Conservation (phyloP, 2,797 vertebrate genomes). For the Acanthurus leucopareius region DNA sequence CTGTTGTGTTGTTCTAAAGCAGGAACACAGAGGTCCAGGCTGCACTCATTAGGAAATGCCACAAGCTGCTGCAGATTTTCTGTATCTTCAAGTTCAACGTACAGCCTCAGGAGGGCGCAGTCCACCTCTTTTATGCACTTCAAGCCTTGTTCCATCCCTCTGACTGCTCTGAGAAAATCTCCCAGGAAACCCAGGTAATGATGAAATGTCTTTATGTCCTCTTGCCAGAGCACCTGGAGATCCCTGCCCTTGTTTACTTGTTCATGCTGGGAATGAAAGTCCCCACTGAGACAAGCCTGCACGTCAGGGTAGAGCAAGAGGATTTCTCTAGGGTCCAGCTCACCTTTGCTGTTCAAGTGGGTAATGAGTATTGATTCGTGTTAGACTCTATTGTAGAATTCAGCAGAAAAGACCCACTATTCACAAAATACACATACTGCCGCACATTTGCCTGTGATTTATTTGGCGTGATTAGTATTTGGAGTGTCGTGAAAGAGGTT, state of each 20-base stretch:
- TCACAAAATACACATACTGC: conserved; percentile 6
- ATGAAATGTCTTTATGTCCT: conserved; percentile 60
- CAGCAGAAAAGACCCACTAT: not conserved
- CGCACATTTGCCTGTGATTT: conserved; percentile 17
- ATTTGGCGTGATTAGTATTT: conserved; percentile 13
- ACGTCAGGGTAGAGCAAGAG: conserved; percentile 76
- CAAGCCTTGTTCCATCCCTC: conserved; percentile 49
- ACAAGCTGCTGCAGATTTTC: conserved; percentile 73
- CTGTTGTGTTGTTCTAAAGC: conserved; percentile 75
- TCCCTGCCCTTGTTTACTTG: conserved; percentile 59
- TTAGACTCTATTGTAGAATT: conserved; percentile 30
- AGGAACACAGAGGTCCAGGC: conserved; percentile 68
- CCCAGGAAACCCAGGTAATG: conserved; percentile 76
- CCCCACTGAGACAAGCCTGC: conserved; percentile 41
- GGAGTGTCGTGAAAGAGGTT: conserved; percentile 4
- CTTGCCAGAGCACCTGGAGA: conserved; percentile 63
- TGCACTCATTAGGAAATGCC: conserved; percentile 68
- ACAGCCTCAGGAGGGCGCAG: conserved; percentile 80
- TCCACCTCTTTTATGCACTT: conserved; percentile 73
- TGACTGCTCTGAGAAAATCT: conserved; percentile 72
- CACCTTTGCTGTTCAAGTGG: conserved; percentile 73
- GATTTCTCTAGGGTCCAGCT: conserved; percentile 84
- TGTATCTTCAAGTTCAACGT: conserved; percentile 60
- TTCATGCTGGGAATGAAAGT: conserved; percentile 67
- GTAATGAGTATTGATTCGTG: conserved; percentile 40